Conservation (phyloP, 2,113 vertebrate species). For the Oryzias woworae region DNA sequence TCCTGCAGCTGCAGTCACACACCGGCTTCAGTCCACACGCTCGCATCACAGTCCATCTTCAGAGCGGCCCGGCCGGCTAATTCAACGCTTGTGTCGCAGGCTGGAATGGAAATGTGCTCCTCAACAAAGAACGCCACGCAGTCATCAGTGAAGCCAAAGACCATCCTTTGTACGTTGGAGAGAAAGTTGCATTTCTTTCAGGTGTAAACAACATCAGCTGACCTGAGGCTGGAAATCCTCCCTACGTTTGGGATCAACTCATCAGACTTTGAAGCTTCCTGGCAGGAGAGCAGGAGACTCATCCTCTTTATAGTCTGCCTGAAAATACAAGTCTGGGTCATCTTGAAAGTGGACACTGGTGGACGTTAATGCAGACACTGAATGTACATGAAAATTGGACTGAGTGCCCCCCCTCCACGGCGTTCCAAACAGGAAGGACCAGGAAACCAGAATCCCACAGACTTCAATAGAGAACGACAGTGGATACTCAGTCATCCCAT, state of each 20-base stretch:
- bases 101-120: constrained; percentile 53
- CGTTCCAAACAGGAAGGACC: too few species aligned
- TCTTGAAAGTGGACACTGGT: too few species aligned
- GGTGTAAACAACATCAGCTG: neutral
- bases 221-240: neutral
- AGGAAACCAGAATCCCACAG: too few species aligned
- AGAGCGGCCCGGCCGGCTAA: constrained; percentile 19
- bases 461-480: too few species aligned
- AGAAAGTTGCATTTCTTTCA: constrained; percentile 10
- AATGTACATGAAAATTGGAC: too few species aligned
- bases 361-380: too few species aligned
- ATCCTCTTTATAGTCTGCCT: too few species aligned
- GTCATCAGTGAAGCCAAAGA: constrained; percentile 4
- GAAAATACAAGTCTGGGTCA: too few species aligned
- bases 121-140: constrained; percentile 27
- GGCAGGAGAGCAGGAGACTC: too few species aligned
- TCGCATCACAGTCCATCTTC: constrained; percentile 35
- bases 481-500: too few species aligned
- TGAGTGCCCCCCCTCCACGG: too few species aligned
- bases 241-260: neutral
- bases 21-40: constrained; percentile 20
- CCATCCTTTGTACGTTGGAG: neutral
- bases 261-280: too few species aligned
- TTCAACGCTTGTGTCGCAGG: constrained; percentile 44
- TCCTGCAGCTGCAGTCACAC: constrained; percentile 50